Conservation (phyloP, 2,113 vertebrate genomes). For the Aphyosemion australe region DNA sequence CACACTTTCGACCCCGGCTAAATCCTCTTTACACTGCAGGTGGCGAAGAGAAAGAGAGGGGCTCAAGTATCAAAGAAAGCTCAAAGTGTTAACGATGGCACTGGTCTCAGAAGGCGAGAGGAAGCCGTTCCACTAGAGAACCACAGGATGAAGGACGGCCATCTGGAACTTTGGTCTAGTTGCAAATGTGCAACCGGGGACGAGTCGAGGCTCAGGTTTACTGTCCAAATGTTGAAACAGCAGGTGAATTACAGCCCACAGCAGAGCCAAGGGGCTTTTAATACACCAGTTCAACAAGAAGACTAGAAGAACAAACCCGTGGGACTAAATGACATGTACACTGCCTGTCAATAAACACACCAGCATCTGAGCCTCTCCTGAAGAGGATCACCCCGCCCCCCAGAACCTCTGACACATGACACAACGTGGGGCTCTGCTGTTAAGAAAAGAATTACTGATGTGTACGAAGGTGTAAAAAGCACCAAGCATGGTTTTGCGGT, state of each 20-base stretch:
- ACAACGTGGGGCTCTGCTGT: constrained; percentile 70
- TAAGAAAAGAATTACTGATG: constrained; percentile 58
- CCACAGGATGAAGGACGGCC: constrained; percentile 55
- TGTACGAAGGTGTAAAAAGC: constrained; percentile 61
- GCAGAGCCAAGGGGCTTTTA: constrained; percentile 40
- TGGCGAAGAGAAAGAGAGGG: constrained; percentile 55
- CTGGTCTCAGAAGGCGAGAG: constrained; percentile 47
- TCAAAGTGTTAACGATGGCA: constrained; percentile 55
- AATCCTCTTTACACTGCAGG: constrained; percentile 65
- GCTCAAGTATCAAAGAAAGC: constrained; percentile 57
- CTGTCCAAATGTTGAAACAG: constrained; percentile 56
- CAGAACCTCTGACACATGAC: constrained; percentile 5
- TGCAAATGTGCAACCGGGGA: constrained; percentile 27
- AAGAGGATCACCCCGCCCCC: constrained; percentile 54
- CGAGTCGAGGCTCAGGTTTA: constrained; percentile 31
- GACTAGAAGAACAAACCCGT: constrained; percentile 22
- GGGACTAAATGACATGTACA: constrained; percentile 16
- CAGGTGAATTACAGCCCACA: constrained; percentile 59
- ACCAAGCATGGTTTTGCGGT: constrained; percentile 52
- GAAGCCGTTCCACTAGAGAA: constrained; percentile 32
- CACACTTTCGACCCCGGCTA: constrained; percentile 64
- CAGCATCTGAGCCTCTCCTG: constrained; percentile 33
- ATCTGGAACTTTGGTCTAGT: constrained; percentile 60
- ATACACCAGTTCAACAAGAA: constrained; percentile 34
- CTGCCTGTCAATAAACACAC: constrained; percentile 15